Evolutionary conservation across 1,140 invertebrate species (phyloP).

Genomic region (Hetaerina americana): DNA sequence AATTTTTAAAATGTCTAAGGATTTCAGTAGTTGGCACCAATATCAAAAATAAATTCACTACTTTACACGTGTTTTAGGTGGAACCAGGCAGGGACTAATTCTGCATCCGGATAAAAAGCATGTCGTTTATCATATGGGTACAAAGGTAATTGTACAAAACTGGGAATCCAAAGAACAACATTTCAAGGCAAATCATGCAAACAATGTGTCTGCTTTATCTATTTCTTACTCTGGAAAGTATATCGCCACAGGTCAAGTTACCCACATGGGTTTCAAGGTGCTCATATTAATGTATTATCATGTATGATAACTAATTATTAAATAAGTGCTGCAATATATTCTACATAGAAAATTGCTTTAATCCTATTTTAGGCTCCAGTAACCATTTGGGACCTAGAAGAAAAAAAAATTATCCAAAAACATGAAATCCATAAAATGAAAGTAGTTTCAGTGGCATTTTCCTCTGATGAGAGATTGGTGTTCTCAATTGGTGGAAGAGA

Average conservation of each 20-base stretch:
- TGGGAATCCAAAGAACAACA: conserved; percentile 53
- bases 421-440: conserved; percentile 70
- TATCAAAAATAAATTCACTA: not conserved
- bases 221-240: conserved; percentile 64
- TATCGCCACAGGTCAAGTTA: conserved; percentile 77
- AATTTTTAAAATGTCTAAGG: conserved; percentile 8
- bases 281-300: no score
- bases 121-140: conserved; percentile 71
- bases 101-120: conserved; percentile 64
- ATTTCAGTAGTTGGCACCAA: no score
- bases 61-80: not conserved
- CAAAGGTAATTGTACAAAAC: conserved; percentile 67
- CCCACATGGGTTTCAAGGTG: conserved; percentile 79
- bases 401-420: conserved; percentile 40
- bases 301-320: no score
- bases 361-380: conserved; percentile 45
- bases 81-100: conserved; percentile 16
- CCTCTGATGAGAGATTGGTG: conserved; percentile 62
- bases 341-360: no score
- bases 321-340: no score
- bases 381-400: conserved; percentile 75
- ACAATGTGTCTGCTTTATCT: conserved; percentile 66
- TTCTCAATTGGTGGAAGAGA: conserved; percentile 79
- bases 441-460: conserved; percentile 69
- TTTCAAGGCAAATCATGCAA: conserved; percentile 71